Base-by-base conservation (phyloP, 2,797 vertebrate species). In the Cossypha heuglini region DNA sequence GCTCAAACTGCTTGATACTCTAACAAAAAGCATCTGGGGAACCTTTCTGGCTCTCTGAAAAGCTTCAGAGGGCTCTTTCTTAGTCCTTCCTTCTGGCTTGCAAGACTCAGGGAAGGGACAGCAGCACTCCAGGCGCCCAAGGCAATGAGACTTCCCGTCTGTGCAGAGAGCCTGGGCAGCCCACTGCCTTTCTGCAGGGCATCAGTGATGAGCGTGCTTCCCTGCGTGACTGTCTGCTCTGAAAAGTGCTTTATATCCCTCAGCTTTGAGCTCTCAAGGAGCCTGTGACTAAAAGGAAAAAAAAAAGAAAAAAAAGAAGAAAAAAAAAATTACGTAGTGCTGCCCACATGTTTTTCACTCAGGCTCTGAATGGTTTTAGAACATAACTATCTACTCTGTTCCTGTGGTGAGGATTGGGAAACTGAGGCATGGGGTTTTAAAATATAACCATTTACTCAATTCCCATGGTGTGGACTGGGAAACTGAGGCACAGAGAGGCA, bases 11-110 rank as follows among this genome's bases (percentile, higher is more conserved):
- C 63, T 46, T 20, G 55, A 38, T 3, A 4, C 55, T 91, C 21
- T 46, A 64, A 83, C 81, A 71, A 75, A 88, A 93, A 86, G 31
- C 77, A 69, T 69, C 48, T 31, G 55, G 13, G 6, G 16, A 69
- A 35, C 66, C 19, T 85, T 79, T 51, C 71, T 76, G 81, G 6
- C 52, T 26, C 40, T 25, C 40, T 2, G 1, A 38, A 84, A 92
- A 43, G 31, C 91, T 94, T 87, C 89, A 82, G 86, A 93, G 8
- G 28, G 67, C 77, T 92, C 74, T 96, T 91, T 95, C 88, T 96
- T 29, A 28, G 67, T 85, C 59, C 33, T 67, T 71, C 45, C 61
- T 85, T 62, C 43, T 82, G 72, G 35, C 83, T 93, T 61, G 64
- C 26, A 25, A 94, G 75, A 16, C 82, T 82, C 68, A 2, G 33